A percentile compares a stretch with the other conserved stretches of the same genome.
Conservation (phyloP, 1,140 invertebrate genomes). For the Macrosteles quadrilineatus region DNA sequence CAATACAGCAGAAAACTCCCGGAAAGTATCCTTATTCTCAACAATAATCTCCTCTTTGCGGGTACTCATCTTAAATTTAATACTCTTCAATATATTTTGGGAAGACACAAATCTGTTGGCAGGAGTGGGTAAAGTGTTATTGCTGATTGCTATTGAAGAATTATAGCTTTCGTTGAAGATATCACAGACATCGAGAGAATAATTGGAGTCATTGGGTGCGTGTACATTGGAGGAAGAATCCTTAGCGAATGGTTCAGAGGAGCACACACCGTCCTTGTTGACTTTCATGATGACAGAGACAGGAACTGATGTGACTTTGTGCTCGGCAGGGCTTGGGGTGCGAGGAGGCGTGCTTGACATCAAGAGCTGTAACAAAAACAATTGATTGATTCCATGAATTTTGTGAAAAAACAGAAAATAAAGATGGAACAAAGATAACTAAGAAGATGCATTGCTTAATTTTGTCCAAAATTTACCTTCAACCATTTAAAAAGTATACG, state of each 20-base stretch:
- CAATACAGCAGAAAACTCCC: slow-evolving; percentile 36
- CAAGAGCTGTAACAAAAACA: slow-evolving; percentile 52
- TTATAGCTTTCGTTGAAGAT: neutral
- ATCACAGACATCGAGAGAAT: neutral
- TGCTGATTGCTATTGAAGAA: neutral
- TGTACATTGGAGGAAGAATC: neutral
- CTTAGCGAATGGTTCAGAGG: slow-evolving; percentile 49
- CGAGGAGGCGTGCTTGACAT: slow-evolving; percentile 53
- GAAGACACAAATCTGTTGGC: slow-evolving; percentile 48
- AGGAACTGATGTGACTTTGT: slow-evolving; percentile 47
- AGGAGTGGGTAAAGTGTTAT: neutral
- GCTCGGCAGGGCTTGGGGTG: slow-evolving; percentile 51
- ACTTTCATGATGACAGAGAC: slow-evolving; percentile 80
- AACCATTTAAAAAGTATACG: neutral
- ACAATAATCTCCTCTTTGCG: slow-evolving; percentile 62
- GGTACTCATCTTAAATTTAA: slow-evolving; percentile 78
- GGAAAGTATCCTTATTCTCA: slow-evolving; percentile 57
- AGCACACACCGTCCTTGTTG: slow-evolving; percentile 71
- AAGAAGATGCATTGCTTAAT: neutral
- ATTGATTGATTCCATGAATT: too few relatives aligned
- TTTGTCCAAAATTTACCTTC: neutral
- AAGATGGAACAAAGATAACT: slow-evolving; percentile 43
- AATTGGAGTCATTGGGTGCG: neutral
- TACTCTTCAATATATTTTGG: slow-evolving; percentile 67
- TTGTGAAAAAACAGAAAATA: slow-evolving; percentile 20